phyloP scores from a whole-genome alignment of 2,113 vertebrate genomes.

The Tautogolabrus adspersus region DNA sequence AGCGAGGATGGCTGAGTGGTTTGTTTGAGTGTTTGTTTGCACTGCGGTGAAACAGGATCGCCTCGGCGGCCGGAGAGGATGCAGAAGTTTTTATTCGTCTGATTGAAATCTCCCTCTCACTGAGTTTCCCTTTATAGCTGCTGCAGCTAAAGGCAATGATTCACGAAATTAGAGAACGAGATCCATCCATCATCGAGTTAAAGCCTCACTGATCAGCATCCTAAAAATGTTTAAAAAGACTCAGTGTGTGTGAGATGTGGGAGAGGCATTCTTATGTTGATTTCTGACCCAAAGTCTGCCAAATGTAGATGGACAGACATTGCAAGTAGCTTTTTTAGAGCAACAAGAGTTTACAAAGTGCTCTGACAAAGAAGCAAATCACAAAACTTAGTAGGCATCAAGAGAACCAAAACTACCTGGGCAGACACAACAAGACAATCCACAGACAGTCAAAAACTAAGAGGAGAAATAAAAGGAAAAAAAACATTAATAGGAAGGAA shows the following conservation, averaged over 20 bases:
- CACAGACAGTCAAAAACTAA: no score
- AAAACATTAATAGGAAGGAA: no score
- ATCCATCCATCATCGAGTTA: constrained; percentile 38
- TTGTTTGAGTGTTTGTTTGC: constrained; percentile 69
- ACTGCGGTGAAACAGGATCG: constrained; percentile 56
- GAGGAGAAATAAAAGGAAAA: no score
- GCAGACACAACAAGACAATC: no score
- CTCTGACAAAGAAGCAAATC: no score
- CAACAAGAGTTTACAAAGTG: constrained; percentile 4
- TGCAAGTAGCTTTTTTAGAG: no score
- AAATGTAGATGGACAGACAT: no score
- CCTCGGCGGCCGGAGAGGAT: constrained; percentile 44
- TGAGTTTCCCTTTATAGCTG: constrained; percentile 22
- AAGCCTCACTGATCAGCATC: constrained; percentile 22
- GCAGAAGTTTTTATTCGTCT: constrained; percentile 32
- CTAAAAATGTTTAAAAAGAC: constrained; percentile 29
- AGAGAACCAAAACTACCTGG: no score
- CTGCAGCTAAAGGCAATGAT: constrained; percentile 15
- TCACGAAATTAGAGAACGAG: constrained; percentile 16
- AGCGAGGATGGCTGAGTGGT: constrained; percentile 23
- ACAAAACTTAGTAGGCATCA: no score
- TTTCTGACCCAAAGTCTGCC: no score
- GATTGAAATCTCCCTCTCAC: constrained; percentile 41
- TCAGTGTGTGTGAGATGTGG: not conserved
- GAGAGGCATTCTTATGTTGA: no score